Percentiles rank a stretch among this genome's conserved stretches.
These are phyloP conservation scores for Lacerta viridis DNA, from an alignment of 2,797 vertebrate species.

Conservation along the genomic window DNA sequence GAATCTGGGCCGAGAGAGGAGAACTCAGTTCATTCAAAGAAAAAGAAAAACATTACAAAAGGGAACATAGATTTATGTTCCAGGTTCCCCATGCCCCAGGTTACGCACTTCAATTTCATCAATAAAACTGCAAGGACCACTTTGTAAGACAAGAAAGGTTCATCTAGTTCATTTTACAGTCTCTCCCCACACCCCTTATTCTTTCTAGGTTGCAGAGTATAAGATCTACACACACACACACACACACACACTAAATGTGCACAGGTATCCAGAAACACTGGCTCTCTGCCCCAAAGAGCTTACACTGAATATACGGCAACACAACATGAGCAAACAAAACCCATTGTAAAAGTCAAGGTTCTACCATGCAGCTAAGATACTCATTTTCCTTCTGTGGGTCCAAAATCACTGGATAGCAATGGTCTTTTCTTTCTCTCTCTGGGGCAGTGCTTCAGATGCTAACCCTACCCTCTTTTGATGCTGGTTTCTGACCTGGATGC, in stretches of 20 bases:
- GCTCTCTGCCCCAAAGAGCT: constrained; percentile 16
- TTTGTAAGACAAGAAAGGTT: not conserved
- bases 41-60: not conserved
- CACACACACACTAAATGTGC: not conserved
- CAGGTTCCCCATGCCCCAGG: not conserved
- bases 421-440: not conserved
- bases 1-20: not conserved
- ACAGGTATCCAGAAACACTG: not conserved
- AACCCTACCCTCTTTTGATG: not conserved
- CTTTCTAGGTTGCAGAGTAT: not conserved
- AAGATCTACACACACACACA: not conserved
- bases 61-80: constrained; percentile 24
- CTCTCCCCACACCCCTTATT: not conserved
- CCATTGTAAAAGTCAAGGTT: constrained; percentile 18
- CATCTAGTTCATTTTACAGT: not conserved
- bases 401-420: not conserved
- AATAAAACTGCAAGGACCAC: not conserved
- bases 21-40: not conserved
- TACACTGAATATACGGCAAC: constrained; percentile 15
- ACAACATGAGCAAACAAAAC: constrained; percentile 37
- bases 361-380: not conserved
- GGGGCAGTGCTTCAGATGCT: not conserved
- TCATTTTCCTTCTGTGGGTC: constrained; percentile 3
- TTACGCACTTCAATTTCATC: not conserved
- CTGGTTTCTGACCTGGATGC: not conserved